Percentiles rank a stretch among this genome's conserved stretches.
These are phyloP conservation scores for Porites rus DNA, from an alignment of 92 coral and sea anemone genomes.

Conservation along the genomic window DNA sequence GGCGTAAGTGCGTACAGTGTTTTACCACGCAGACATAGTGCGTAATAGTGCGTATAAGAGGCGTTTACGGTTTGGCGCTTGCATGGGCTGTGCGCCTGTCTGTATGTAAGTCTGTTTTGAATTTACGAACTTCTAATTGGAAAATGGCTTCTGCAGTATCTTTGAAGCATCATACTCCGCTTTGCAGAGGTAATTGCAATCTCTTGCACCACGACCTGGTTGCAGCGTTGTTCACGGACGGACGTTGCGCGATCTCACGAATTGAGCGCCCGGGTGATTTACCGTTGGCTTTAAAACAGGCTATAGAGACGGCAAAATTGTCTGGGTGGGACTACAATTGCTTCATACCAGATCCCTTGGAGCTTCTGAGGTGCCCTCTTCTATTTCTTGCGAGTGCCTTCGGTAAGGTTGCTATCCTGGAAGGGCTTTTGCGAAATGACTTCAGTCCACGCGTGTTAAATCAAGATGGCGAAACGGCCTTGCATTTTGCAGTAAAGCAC, in stretches of 20 bases:
- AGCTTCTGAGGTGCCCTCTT: constrained; percentile 13
- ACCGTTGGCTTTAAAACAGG: background rate
- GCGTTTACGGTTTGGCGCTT: too few species aligned
- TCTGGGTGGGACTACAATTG: constrained; percentile 35
- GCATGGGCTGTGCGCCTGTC: too few species aligned
- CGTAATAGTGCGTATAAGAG: too few species aligned
- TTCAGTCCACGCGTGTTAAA: constrained; percentile 18
- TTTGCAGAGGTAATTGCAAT: background rate
- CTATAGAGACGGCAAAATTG: background rate
- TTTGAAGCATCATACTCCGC: constrained; percentile 1
- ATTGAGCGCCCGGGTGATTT: background rate
- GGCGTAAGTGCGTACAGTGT: too few species aligned
- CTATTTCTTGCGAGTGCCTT: constrained; percentile 30
- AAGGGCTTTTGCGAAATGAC: constrained; percentile 4
- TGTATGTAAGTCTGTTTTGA: too few species aligned
- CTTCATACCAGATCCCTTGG: constrained; percentile 22
- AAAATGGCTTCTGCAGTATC: background rate
- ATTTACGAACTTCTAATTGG: too few species aligned
- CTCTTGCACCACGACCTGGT: constrained; percentile 4
- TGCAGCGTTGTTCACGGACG: background rate
- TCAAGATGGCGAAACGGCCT: constrained; percentile 32
- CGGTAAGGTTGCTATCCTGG: constrained; percentile 2
- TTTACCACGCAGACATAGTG: too few species aligned
- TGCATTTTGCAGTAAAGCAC: constrained; percentile 19
- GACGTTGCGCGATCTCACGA: background rate